phyloP scores from a whole-genome alignment of 2,113 vertebrate species.

The Alligator mississippiensis region DNA sequence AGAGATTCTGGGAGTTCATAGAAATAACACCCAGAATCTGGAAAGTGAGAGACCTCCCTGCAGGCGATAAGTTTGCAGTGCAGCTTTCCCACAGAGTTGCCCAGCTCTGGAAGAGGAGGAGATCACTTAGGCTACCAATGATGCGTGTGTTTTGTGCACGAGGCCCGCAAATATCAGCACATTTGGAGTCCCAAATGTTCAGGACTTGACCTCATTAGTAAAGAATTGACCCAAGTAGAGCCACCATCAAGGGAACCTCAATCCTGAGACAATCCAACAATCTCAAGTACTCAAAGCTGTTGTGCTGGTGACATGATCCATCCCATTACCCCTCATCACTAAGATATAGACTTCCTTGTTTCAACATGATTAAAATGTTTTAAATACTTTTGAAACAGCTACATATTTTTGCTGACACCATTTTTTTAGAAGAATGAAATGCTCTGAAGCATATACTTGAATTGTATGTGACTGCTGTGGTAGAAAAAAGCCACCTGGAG shows the following conservation, averaged over 20 bases:
- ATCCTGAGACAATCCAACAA: background rate
- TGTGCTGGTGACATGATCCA: background rate
- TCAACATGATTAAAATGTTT: constrained; percentile 41
- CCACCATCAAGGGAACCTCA: background rate
- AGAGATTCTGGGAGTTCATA: background rate
- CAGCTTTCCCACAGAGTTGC: background rate
- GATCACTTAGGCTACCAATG: background rate
- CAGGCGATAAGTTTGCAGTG: background rate
- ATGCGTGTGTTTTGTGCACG: background rate
- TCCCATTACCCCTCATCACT: background rate
- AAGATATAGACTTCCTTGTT: constrained; percentile 30
- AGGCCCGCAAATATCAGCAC: background rate
- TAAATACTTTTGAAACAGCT: constrained; percentile 33
- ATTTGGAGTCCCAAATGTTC: background rate
- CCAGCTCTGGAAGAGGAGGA: background rate
- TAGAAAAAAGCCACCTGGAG: constrained; percentile 49
- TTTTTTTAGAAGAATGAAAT: constrained; percentile 50
- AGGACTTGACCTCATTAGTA: background rate
- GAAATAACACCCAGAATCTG: background rate
- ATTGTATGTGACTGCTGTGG: constrained; percentile 33
- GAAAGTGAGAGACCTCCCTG: constrained; percentile 8
- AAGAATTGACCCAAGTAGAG: background rate
- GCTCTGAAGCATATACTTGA: constrained; percentile 25
- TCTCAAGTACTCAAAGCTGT: background rate
- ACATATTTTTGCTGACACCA: constrained; percentile 46